Conservation (phyloP, 2,797 vertebrate species). For the Dallia pectoralis region DNA sequence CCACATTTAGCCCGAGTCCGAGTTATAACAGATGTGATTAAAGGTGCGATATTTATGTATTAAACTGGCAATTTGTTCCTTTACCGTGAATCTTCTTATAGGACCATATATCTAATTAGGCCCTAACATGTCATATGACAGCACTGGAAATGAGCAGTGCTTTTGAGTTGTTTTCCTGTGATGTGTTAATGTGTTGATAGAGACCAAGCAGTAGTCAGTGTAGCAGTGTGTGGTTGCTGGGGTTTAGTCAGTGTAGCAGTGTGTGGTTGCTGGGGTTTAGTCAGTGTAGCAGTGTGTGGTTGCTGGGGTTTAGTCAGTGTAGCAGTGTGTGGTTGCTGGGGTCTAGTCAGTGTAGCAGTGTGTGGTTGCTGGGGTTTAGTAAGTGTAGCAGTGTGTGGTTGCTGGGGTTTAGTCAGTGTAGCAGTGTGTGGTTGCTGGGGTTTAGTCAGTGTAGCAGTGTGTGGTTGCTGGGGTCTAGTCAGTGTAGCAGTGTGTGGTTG, state of each 20-base stretch:
- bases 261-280: too few species aligned
- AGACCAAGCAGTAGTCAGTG: neutral
- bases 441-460: neutral
- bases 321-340: too few species aligned
- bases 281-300: too few species aligned
- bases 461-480: too few species aligned
- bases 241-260: too few species aligned
- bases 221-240: neutral
- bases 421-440: too few species aligned
- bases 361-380: too few species aligned
- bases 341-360: too few species aligned
- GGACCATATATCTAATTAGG: neutral
- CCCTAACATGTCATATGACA: neutral
- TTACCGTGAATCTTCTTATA: neutral
- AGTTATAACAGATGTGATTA: constrained; percentile 11
- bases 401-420: too few species aligned
- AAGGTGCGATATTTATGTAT: neutral
- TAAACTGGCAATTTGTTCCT: neutral
- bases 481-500: neutral
- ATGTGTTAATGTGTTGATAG: neutral
- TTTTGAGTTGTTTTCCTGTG: too few species aligned
- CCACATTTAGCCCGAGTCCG: constrained; percentile 9
- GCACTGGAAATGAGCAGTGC: neutral
- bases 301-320: too few species aligned
- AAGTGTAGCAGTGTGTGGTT: too few species aligned